A percentile compares a stretch with the other conserved stretches of the same genome.
Evolutionary conservation across 2,888 invertebrate species (phyloP).

Genomic region (Acronicta psi): DNA sequence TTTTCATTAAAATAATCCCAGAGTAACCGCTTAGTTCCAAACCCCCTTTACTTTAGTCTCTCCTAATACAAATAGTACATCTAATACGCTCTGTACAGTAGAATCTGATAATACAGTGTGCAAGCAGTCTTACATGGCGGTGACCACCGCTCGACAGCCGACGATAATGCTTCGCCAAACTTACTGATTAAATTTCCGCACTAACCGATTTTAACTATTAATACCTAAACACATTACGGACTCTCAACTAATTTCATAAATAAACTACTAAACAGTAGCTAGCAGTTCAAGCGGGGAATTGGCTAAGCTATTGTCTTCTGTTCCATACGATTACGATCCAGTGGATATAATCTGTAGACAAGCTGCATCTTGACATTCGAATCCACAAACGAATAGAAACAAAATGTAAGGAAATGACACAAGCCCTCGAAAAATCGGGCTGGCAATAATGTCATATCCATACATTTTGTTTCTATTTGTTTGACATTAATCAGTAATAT

Average conservation of each 20-base stretch:
- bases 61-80: neutral
- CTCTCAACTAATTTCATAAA: constrained; percentile 65
- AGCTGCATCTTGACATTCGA: too few species aligned
- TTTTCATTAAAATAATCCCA: too few species aligned
- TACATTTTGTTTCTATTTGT: too few species aligned
- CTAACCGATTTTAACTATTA: constrained; percentile 65
- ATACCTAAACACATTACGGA: constrained; percentile 52
- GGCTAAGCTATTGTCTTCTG: neutral
- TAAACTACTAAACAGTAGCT: constrained; percentile 42
- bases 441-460: too few species aligned
- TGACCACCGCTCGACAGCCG: constrained; percentile 56
- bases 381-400: too few species aligned
- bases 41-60: too few species aligned
- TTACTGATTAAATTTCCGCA: constrained; percentile 72
- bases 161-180: constrained; percentile 65
- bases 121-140: constrained; percentile 35
- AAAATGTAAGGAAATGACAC: too few species aligned
- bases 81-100: neutral
- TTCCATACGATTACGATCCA: neutral
- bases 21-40: too few species aligned
- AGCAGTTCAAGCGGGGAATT: neutral
- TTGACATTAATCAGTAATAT: too few species aligned
- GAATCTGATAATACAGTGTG: constrained; percentile 25
- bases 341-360: too few species aligned
- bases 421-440: too few species aligned